phyloP scores from a whole-genome alignment of 2,888 invertebrate genomes.

The Hoplodrina blanda region DNA sequence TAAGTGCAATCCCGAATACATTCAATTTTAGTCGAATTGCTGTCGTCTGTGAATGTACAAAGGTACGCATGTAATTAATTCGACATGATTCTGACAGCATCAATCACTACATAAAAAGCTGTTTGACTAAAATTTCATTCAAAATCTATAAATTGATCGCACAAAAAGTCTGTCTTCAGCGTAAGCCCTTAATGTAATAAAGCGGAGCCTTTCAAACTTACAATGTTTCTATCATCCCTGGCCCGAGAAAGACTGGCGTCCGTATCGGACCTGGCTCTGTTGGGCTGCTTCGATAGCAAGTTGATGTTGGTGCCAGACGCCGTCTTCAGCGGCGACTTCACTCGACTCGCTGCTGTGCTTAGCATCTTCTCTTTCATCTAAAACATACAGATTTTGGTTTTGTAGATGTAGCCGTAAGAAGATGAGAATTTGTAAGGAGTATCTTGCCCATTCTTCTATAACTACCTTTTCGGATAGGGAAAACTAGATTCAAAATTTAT shows the following conservation, averaged over 20 bases:
- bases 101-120: too few species aligned
- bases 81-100: too few species aligned
- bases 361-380: conserved; percentile 88
- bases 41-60: background rate
- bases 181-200: too few species aligned
- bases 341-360: conserved; percentile 78
- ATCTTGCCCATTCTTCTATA: too few species aligned
- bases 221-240: conserved; percentile 72
- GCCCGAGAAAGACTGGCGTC: conserved; percentile 52
- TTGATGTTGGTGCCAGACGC: conserved; percentile 62
- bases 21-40: background rate
- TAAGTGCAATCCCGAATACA: background rate
- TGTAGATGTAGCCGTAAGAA: too few species aligned
- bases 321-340: conserved; percentile 81
- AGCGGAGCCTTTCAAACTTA: conserved; percentile 55
- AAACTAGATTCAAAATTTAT: too few species aligned
- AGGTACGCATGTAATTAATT: background rate
- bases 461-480: too few species aligned
- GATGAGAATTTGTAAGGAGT: too few species aligned
- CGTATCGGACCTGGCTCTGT: conserved; percentile 69
- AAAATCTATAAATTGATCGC: too few species aligned
- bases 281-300: conserved; percentile 62
- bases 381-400: conserved; percentile 22
- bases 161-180: too few species aligned
- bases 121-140: too few species aligned